Conservation (phyloP, 2,113 vertebrate species). For the Ceuthmochares aereus region DNA sequence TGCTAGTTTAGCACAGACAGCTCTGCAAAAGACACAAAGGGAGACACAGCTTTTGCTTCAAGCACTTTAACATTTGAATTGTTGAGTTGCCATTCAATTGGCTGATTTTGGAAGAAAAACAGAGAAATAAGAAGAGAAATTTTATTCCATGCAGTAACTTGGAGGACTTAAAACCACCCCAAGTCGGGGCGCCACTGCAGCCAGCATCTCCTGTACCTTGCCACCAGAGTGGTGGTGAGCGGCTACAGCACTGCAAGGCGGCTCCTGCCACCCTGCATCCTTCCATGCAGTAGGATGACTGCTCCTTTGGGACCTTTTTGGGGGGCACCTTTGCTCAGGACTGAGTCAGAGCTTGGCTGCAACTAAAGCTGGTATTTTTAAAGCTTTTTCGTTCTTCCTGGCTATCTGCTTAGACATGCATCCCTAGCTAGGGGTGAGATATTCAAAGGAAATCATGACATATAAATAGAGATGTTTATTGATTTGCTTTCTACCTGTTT, state of each 20-base stretch:
- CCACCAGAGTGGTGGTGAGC: background rate
- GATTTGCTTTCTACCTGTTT: background rate
- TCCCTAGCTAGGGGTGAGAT: background rate
- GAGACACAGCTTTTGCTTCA: background rate
- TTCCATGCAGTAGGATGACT: background rate
- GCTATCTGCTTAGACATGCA: background rate
- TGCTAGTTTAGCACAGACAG: background rate
- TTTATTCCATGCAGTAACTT: background rate
- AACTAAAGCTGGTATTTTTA: background rate
- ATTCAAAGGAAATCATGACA: background rate
- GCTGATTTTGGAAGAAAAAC: background rate
- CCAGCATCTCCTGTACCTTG: background rate
- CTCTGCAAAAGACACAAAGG: background rate
- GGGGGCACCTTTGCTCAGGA: background rate
- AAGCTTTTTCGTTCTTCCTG: background rate
- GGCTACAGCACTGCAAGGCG: fast-evolving
- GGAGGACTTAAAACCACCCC: background rate
- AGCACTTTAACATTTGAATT: background rate
- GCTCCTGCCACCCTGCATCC: fast-evolving
- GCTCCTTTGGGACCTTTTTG: fast-evolving
- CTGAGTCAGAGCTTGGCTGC: background rate
- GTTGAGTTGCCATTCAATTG: background rate
- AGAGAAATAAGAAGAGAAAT: background rate
- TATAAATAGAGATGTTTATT: background rate
- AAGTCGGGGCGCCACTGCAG: fast-evolving